Base-by-base conservation (phyloP, 1,140 invertebrate species). In the Diorhabda sublineata region DNA sequence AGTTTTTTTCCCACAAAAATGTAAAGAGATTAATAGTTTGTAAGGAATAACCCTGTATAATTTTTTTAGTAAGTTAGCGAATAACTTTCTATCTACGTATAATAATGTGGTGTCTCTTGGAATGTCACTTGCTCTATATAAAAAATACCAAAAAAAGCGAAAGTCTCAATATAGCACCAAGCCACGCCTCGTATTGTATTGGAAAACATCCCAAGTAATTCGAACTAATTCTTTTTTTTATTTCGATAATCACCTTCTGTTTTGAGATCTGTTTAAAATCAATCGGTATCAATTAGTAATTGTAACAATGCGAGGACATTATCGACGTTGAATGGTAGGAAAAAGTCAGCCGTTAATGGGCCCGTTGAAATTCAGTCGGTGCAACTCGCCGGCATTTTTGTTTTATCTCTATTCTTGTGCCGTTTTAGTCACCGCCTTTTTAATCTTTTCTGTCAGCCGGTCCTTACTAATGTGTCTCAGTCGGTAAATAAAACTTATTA, bases 281-380 rank as follows among this genome's bases (percentile, higher is more conserved):
- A 67, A 67, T 73, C 67, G 70, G 69, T 69, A 70, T 69, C 69
- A 70, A 73, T 73, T 73, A 70, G 72, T 73, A 73, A 71, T 70
- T 73, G 72, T 73, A 71, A 66, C 72, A 71, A 58, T 58, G 69
- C 58, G 64, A 42, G 72, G 69, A 71, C 72, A 73, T 70, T 73
- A 71, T 70, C 72, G 60, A 8, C 47, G 47, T 52, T 52, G 6
- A n/a, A 52, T 52, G 59, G 62, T 52, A 64, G 72, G 72, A 73
- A 68, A 73, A 73, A 71, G 72, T 69, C 63, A 67, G 62, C 72
- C 41, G 68, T 71, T 73, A 73, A 73, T 73, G 71, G 61, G 72
- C 63, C 72, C 61, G 64, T 73, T 73, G 71, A 73, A 70, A 73
- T 73, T 73, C 72, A 73, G 72, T 69, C 68, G 72, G 72, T 71